These are phyloP conservation scores for Alces alces DNA, from an alignment of 2,113 vertebrate genomes.

Conservation along the genomic window DNA sequence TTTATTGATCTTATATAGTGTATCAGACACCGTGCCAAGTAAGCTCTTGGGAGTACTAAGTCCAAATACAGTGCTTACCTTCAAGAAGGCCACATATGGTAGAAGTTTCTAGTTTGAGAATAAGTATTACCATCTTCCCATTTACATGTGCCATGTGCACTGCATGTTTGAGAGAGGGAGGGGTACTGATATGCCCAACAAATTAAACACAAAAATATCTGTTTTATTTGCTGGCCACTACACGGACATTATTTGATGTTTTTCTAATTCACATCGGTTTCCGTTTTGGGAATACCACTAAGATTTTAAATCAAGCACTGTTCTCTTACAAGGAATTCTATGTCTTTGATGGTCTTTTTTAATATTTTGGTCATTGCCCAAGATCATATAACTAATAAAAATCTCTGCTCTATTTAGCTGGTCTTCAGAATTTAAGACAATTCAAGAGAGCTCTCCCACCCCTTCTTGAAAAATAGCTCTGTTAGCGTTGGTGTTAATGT, in stretches of 20 bases:
- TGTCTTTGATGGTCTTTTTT: background rate
- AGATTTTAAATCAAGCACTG: background rate
- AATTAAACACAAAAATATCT: background rate
- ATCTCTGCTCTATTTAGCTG: background rate
- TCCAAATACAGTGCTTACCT: background rate
- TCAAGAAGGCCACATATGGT: background rate
- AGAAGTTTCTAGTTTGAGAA: background rate
- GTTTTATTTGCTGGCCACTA: background rate
- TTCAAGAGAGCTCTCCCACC: background rate
- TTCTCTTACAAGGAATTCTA: background rate
- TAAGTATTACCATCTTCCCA: background rate
- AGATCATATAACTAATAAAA: slow-evolving; percentile 4
- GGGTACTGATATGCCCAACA: background rate
- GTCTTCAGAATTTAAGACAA: slow-evolving; percentile 29
- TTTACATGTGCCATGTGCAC: background rate
- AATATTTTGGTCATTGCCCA: background rate
- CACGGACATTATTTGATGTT: background rate
- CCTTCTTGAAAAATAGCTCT: slow-evolving; percentile 4
- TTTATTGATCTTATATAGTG: background rate
- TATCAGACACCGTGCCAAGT: background rate
- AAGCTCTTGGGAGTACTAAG: background rate
- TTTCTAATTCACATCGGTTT: slow-evolving; percentile 38
- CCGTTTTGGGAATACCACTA: background rate
- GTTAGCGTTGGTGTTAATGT: background rate
- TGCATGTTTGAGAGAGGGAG: background rate